A percentile compares a stretch with the other conserved stretches of the same genome.
These are phyloP conservation scores for Epizoanthus fatuus DNA, from an alignment of 92 coral and sea anemone genomes.

Conservation along the genomic window DNA sequence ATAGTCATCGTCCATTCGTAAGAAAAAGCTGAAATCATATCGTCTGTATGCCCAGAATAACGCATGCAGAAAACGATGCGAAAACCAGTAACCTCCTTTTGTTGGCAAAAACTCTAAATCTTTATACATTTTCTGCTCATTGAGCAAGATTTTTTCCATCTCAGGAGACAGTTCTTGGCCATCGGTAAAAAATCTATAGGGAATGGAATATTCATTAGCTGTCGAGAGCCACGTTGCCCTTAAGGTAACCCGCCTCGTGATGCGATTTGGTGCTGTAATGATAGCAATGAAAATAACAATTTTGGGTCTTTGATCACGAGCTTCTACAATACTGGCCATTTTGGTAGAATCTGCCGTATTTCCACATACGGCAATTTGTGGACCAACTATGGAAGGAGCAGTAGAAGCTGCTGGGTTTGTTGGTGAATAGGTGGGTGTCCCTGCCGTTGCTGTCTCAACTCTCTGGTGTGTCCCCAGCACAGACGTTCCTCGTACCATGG, in stretches of 20 bases:
- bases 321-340: too few relatives aligned
- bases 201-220: constrained; percentile 20
- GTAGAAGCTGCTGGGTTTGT: too few relatives aligned
- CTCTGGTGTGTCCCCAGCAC: too few relatives aligned
- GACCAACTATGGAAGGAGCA: too few relatives aligned
- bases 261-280: constrained; percentile 26
- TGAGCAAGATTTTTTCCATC: background rate
- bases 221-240: constrained; percentile 48
- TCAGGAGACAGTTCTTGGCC: constrained; percentile 23
- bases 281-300: constrained; percentile 43
- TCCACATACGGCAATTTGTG: too few relatives aligned
- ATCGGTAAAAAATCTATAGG: constrained; percentile 42
- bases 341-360: too few relatives aligned
- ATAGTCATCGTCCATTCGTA: constrained; percentile 54
- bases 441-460: too few relatives aligned
- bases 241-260: constrained; percentile 26
- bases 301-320: constrained; percentile 2
- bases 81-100: constrained; percentile 17
- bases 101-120: constrained; percentile 40
- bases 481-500: too few relatives aligned
- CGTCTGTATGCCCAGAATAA: constrained; percentile 40
- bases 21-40: constrained; percentile 34
- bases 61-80: constrained; percentile 42
- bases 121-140: constrained; percentile 4
- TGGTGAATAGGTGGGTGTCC: too few relatives aligned